Percentiles rank a stretch among this genome's conserved stretches.
Evolutionary conservation across 2,113 vertebrate species (phyloP).

Genomic region (Calidris pugnax): DNA sequence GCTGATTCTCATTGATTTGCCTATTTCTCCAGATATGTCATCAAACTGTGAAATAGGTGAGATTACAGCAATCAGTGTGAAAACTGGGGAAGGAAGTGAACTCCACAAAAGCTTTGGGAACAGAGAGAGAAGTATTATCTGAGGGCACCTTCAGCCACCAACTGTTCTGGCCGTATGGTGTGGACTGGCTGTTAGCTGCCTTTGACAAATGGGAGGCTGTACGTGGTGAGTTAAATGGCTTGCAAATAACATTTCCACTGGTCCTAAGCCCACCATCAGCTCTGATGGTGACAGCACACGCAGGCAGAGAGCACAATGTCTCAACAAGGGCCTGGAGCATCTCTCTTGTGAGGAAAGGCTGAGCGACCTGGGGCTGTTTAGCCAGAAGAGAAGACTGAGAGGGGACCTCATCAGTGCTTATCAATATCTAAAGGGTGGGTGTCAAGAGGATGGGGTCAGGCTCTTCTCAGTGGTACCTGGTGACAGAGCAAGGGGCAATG

Average conservation of each 20-base stretch:
- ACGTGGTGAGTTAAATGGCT: neutral
- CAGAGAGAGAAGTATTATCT: neutral
- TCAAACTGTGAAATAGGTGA: neutral
- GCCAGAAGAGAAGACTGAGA: no score
- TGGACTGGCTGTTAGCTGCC: neutral
- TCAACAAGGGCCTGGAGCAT: no score
- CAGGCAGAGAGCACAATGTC: neutral
- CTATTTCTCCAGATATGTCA: neutral
- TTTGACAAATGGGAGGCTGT: neutral
- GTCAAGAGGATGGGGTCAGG: no score
- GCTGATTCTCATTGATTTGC: neutral
- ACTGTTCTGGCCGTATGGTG: neutral
- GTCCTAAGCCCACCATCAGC: neutral
- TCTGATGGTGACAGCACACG: neutral
- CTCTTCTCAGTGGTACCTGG: no score
- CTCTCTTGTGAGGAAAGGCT: no score
- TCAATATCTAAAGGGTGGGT: no score
- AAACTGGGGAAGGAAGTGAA: neutral
- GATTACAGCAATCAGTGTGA: neutral
- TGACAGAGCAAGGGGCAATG: no score
- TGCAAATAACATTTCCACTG: neutral
- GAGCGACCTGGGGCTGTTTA: no score
- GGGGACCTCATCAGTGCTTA: no score
- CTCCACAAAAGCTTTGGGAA: neutral
- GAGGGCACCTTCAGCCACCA: neutral